Evolutionary conservation across 1,140 invertebrate species (phyloP).

Genomic region (Saccostrea glomerata): DNA sequence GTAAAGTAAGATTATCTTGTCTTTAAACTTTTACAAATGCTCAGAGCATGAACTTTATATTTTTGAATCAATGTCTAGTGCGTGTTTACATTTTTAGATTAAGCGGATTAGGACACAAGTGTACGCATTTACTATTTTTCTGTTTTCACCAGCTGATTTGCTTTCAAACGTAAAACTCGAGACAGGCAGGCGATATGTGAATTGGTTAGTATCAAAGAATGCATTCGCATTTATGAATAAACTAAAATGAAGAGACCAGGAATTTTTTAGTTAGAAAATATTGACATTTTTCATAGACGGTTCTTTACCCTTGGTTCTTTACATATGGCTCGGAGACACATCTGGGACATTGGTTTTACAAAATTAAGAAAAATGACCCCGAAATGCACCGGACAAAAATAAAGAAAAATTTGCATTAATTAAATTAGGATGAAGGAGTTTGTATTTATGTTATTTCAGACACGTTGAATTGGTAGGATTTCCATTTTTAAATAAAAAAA

Average conservation of each 20-base stretch:
- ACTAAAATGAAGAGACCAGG: background rate
- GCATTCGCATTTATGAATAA: background rate
- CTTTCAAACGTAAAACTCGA: background rate
- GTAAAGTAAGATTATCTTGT: background rate
- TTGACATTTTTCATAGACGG: background rate
- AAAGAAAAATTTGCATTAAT: too few relatives aligned
- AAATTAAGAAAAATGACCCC: background rate
- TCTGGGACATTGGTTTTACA: background rate
- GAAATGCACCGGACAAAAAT: too few relatives aligned
- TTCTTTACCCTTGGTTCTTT: background rate
- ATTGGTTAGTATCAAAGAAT: background rate
- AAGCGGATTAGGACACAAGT: background rate
- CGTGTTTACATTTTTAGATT: background rate
- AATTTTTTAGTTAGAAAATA: background rate
- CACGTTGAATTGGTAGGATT: too few relatives aligned
- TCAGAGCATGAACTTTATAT: background rate
- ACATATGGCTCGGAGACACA: background rate
- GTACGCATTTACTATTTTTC: background rate
- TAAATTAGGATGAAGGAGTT: too few relatives aligned
- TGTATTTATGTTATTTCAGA: too few relatives aligned
- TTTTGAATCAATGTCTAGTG: background rate
- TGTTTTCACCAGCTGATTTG: background rate
- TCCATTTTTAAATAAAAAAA: too few relatives aligned
- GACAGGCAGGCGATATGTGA: background rate
- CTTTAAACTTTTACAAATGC: background rate